These are phyloP conservation scores for Dissostichus mawsoni DNA, from an alignment of 2,113 vertebrate species.

Conservation along the genomic window DNA sequence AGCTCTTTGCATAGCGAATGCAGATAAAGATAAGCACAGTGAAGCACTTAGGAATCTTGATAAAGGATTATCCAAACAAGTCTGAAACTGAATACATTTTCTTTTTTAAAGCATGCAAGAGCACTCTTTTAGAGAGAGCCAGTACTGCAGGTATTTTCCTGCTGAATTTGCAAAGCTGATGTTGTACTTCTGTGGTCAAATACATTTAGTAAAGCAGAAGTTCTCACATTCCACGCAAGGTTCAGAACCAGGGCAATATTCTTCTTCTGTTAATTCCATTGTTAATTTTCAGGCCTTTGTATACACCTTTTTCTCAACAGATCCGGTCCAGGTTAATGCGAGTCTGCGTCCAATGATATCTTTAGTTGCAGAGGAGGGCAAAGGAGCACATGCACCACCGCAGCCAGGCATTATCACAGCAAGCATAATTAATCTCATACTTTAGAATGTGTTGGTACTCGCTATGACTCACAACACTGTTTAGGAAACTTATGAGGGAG, in stretches of 20 bases:
- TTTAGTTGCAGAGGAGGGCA: constrained; percentile 19
- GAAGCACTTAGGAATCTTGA: constrained; percentile 74
- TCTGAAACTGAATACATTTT: constrained; percentile 64
- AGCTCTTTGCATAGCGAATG: constrained; percentile 78
- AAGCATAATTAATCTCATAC: constrained; percentile 50
- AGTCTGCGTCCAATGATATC: constrained; percentile 18
- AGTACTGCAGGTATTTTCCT: constrained; percentile 11
- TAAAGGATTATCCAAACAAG: constrained; percentile 73
- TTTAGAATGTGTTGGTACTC: constrained; percentile 45
- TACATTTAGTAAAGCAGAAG: constrained; percentile 8
- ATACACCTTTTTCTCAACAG: constrained; percentile 18
- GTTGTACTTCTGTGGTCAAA: constrained; percentile 14
- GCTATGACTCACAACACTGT: constrained; percentile 50
- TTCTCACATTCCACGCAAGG: constrained; percentile 36
- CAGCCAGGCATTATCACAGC: constrained; percentile 22
- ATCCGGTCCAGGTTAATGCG: neutral
- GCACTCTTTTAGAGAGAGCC: constrained; percentile 6
- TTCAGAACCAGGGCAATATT: constrained; percentile 3
- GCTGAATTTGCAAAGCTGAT: constrained; percentile 18
- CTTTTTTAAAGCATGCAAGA: constrained; percentile 18
- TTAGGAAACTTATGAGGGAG: constrained; percentile 45
- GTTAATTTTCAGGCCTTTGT: constrained; percentile 26
- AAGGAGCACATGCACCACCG: neutral
- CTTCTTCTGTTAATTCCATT: constrained; percentile 52
- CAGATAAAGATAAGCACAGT: constrained; percentile 71